Evolutionary conservation across 2,113 vertebrate genomes (phyloP).

Genomic region (Corydoras maculifer): DNA sequence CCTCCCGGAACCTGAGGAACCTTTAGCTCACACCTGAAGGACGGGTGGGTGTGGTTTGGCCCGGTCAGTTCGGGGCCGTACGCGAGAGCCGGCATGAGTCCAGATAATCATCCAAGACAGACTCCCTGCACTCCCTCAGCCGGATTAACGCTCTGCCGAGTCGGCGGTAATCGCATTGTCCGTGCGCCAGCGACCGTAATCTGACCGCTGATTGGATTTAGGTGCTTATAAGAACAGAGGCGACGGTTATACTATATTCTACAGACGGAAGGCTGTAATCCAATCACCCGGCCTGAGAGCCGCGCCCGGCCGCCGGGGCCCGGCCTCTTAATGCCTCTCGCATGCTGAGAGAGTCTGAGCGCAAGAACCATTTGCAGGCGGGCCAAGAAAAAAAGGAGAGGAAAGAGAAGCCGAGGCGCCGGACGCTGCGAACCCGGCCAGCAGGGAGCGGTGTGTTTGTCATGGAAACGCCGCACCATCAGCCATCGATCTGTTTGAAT

Average conservation of each 20-base stretch:
- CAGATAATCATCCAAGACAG: conserved; percentile 56
- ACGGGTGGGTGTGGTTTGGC: too few relatives aligned
- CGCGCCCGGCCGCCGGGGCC: conserved; percentile 32
- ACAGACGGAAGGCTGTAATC: conserved; percentile 55
- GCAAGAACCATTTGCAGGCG: neutral
- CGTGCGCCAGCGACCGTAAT: conserved; percentile 61
- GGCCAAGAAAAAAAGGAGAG: neutral
- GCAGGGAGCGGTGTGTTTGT: neutral
- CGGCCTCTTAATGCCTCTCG: conserved; percentile 20
- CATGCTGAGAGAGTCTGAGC: conserved; percentile 15
- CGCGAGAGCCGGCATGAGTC: conserved; percentile 29
- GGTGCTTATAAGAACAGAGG: conserved; percentile 61
- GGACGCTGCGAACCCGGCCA: neutral
- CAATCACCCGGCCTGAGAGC: conserved; percentile 50
- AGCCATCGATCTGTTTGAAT: neutral
- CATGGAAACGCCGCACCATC: conserved; percentile 11
- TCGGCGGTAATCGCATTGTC: conserved; percentile 62
- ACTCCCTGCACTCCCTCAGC: conserved; percentile 48
- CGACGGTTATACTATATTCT: conserved; percentile 57
- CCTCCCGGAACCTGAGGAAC: neutral
- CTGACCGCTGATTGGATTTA: conserved; percentile 66
- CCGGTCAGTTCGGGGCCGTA: neutral
- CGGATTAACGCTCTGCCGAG: conserved; percentile 56
- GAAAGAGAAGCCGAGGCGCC: neutral
- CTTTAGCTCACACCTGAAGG: neutral